Percentiles rank a stretch among this genome's conserved stretches.
Evolutionary conservation across 2,113 vertebrate species (phyloP).

Genomic region (Seriola rivoliana): DNA sequence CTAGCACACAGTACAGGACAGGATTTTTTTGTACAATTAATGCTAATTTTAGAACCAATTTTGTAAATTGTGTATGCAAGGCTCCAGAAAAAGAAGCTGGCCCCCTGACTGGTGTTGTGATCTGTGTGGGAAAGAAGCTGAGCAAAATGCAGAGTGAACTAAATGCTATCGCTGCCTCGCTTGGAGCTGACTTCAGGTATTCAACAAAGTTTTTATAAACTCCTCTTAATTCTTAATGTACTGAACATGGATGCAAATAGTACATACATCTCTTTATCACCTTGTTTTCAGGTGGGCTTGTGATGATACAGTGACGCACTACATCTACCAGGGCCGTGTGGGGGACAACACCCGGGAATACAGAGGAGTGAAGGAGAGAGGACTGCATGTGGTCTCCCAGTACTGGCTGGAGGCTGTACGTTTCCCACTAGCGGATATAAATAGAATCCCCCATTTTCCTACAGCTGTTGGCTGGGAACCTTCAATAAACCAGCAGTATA

Average conservation of each 20-base stretch:
- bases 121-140: conserved; percentile 96
- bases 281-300: conserved; percentile 89
- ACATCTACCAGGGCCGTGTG: conserved; percentile 95
- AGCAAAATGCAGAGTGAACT: conserved; percentile 93
- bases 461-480: too few species aligned
- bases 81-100: conserved; percentile 71
- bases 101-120: conserved; percentile 87
- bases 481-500: too few species aligned
- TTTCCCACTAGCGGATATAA: conserved; percentile 16
- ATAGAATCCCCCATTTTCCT: neutral
- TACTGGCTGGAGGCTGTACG: conserved; percentile 94
- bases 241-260: neutral
- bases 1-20: neutral
- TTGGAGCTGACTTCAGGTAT: conserved; percentile 97
- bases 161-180: conserved; percentile 91
- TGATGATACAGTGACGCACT: conserved; percentile 97
- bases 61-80: conserved; percentile 29
- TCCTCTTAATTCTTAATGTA: neutral
- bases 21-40: neutral
- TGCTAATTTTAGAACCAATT: neutral
- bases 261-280: neutral
- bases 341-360: conserved; percentile 95
- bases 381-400: conserved; percentile 92
- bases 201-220: neutral
- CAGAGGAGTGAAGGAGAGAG: conserved; percentile 91